These are phyloP conservation scores for Beris morrisii DNA, from an alignment of 2,888 invertebrate species.

Conservation along the genomic window DNA sequence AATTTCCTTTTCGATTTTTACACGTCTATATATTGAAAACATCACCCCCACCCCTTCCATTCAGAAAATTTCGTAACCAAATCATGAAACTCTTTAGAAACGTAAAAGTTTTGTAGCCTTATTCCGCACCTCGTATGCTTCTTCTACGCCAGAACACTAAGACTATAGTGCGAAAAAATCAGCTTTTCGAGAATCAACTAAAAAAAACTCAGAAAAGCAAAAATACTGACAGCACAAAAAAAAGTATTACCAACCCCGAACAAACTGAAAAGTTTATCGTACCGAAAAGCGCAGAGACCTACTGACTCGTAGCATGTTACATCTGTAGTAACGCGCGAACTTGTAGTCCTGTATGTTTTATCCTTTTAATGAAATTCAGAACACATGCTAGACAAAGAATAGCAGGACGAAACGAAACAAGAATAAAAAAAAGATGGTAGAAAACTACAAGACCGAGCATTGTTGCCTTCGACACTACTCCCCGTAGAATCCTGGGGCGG, in stretches of 20 bases:
- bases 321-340: constrained; percentile 5
- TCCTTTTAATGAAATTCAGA: constrained; percentile 37
- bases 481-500: background rate
- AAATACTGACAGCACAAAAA: constrained; percentile 27
- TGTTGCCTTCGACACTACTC: too few species aligned
- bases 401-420: too few species aligned
- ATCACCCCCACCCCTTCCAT: background rate
- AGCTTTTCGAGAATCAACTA: constrained; percentile 18
- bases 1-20: constrained; percentile 5
- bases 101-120: constrained; percentile 1
- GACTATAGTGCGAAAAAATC: constrained; percentile 25
- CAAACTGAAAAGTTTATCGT: constrained; percentile 25
- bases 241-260: constrained; percentile 16
- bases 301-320: constrained; percentile 25
- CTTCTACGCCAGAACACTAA: constrained; percentile 17
- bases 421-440: too few species aligned
- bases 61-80: constrained; percentile 28
- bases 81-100: constrained; percentile 26
- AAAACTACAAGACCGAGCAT: too few species aligned
- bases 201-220: constrained; percentile 16
- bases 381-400: constrained; percentile 34
- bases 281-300: background rate
- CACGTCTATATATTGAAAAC: constrained; percentile 8
- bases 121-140: background rate
- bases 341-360: constrained; percentile 14